A percentile compares a stretch with the other conserved stretches of the same genome.
phyloP scores from a whole-genome alignment of 2,113 vertebrate species.

The Leptocoma aspasia region DNA sequence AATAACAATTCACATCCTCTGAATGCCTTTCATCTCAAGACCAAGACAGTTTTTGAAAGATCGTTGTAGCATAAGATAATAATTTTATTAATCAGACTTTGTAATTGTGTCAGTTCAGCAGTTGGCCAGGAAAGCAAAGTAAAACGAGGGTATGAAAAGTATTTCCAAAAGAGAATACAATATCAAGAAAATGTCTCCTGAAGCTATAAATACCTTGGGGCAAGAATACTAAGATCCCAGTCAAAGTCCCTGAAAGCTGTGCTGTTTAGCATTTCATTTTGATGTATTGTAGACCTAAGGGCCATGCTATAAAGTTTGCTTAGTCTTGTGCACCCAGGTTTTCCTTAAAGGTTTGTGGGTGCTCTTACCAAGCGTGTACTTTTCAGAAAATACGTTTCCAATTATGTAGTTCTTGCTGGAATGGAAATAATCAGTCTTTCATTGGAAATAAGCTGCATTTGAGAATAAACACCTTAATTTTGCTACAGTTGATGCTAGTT shows the following conservation, averaged over 20 bases:
- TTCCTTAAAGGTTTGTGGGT: neutral
- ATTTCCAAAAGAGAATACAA: neutral
- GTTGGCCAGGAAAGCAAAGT: neutral
- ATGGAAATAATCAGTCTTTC: neutral
- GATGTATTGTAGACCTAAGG: neutral
- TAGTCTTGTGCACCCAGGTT: neutral
- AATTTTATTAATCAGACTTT: neutral
- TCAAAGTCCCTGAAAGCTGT: neutral
- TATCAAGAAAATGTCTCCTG: neutral
- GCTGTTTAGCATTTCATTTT: neutral
- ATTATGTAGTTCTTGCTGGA: neutral
- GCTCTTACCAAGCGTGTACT: neutral
- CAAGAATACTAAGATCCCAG: neutral
- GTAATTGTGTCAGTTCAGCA: neutral
- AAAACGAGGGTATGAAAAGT: neutral
- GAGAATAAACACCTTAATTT: constrained; percentile 1
- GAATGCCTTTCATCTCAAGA: neutral
- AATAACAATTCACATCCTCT: neutral
- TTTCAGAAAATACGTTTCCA: neutral
- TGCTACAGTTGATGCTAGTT: neutral
- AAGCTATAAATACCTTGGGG: neutral
- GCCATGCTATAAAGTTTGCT: neutral
- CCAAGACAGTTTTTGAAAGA: neutral
- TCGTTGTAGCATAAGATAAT: neutral
- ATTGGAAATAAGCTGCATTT: constrained; percentile 8